These are phyloP conservation scores for Anastatus disparis DNA, from an alignment of 1,140 invertebrate genomes.

Conservation along the genomic window DNA sequence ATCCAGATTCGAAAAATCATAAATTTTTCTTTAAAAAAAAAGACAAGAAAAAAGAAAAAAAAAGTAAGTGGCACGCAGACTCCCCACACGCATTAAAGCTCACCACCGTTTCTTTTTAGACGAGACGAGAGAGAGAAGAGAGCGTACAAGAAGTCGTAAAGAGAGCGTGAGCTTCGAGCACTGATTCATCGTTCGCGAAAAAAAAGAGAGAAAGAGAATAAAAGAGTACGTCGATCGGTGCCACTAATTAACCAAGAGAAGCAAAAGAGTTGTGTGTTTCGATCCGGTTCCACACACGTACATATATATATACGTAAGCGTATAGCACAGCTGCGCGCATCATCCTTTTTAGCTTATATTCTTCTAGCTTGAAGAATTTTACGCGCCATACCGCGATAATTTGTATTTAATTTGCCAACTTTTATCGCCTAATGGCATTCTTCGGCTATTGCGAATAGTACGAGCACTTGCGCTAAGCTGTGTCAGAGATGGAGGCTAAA, in stretches of 20 bases:
- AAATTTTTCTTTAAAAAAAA: too few relatives aligned
- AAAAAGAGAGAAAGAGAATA: too few relatives aligned
- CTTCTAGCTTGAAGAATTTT: not conserved
- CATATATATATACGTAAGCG: too few relatives aligned
- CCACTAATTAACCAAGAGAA: conserved; percentile 53
- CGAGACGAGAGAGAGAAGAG: too few relatives aligned
- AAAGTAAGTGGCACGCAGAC: too few relatives aligned
- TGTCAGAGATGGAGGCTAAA: not conserved
- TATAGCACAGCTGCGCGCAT: too few relatives aligned
- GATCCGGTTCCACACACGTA: conserved; percentile 51
- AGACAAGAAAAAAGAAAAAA: too few relatives aligned
- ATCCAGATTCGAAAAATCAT: too few relatives aligned
- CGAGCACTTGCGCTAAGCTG: not conserved
- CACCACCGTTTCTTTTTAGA: too few relatives aligned
- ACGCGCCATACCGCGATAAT: conserved; percentile 13
- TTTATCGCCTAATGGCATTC: conserved; percentile 21
- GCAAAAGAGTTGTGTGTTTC: too few relatives aligned
- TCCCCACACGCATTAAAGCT: too few relatives aligned
- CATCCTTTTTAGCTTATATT: too few relatives aligned
- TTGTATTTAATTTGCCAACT: conserved; percentile 24
- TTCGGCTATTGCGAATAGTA: not conserved
- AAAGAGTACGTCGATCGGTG: conserved; percentile 39
- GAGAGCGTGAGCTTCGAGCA: not conserved
- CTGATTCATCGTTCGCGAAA: conserved; percentile 51
- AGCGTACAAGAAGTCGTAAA: conserved; percentile 1